These are phyloP conservation scores for Stylophora pistillata DNA, from an alignment of 64 coral and sea anemone species.

Conservation along the genomic window DNA sequence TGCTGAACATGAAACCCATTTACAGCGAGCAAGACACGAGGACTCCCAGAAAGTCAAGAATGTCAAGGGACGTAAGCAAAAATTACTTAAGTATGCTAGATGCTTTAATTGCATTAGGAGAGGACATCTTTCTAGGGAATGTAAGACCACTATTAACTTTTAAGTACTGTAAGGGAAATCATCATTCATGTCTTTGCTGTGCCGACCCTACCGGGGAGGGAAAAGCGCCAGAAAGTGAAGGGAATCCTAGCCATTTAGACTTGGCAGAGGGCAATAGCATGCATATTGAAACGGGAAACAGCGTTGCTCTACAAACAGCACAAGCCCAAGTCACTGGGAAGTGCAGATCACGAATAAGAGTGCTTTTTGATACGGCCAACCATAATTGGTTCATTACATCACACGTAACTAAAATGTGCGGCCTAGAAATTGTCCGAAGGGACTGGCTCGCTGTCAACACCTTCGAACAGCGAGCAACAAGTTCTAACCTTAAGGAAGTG, in stretches of 20 bases:
- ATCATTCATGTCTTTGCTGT: slow-evolving; percentile 48
- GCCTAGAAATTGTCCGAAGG: neutral
- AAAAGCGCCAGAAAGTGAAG: neutral
- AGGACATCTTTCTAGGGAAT: slow-evolving; percentile 30
- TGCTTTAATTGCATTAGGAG: slow-evolving; percentile 59
- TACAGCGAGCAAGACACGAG: slow-evolving; percentile 37
- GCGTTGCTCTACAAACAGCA: slow-evolving; percentile 34
- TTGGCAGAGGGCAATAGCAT: neutral
- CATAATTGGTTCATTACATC: neutral
- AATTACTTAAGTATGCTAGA: slow-evolving; percentile 37
- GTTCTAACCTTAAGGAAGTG: neutral
- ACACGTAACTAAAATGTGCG: neutral
- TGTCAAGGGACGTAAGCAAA: slow-evolving; percentile 26
- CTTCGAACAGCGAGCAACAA: neutral
- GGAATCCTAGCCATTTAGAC: neutral
- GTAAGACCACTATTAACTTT: slow-evolving; percentile 11
- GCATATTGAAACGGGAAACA: slow-evolving; percentile 11
- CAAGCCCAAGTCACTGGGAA: neutral
- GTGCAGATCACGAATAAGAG: neutral
- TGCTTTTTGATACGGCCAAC: too few relatives aligned
- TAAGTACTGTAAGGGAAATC: slow-evolving; percentile 44
- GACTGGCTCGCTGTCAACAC: neutral
- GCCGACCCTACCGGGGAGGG: neutral
- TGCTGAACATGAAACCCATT: slow-evolving; percentile 10
- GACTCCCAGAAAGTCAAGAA: slow-evolving; percentile 38